Evolutionary conservation across 2,888 invertebrate species (phyloP), one percentile per base, ranked within the genome.

Genomic region (Thecocarcelia acutangulata): DNA sequence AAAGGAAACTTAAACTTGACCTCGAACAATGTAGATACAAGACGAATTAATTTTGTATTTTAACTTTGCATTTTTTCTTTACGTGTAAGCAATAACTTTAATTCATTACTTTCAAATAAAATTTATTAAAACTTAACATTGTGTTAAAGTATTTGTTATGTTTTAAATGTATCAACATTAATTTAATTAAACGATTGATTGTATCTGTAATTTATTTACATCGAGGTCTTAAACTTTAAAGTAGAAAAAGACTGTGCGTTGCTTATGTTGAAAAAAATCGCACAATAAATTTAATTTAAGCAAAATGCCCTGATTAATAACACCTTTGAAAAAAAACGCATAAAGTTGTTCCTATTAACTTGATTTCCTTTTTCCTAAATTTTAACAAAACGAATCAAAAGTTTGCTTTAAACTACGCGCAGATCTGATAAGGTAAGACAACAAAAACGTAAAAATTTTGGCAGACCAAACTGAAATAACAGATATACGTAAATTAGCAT

Each of bases 261-360:
- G 1, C 5, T 46, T 2, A 46, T 1, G 17, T 21, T 17, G 17
- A 56, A 3, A 21, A 64, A 74, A 3, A 2, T 17, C 3, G n/a
- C 37, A 21, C 24, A 74, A 74, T 66, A 58, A 59, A 75, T 68
- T 50, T 44, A 9, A 52, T 12, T 59, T 52, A n/a, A 59, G 24
- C 52, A n/a, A 75, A 68, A 42, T 75, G 59, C 66, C 59, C 75
- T 44, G 66, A 44, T 59, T 59, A 75, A 68, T 59, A 50, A 75
- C 21, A 21, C 58, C 17, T 50, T 66, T 50, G 13, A 48, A 44
- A 40, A 52, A 64, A n/a, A 54, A 61, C n/a, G 50, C 11, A 52
- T 69, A 44, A 59, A 76, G 33, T 52, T 52, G 3, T 9, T 9
- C 8, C 9, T 54, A 15, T 54, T 21, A 17, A 24, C 17, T 24